phyloP scores from a whole-genome alignment of 2,113 vertebrate genomes.

The Cromileptes altivelis region DNA sequence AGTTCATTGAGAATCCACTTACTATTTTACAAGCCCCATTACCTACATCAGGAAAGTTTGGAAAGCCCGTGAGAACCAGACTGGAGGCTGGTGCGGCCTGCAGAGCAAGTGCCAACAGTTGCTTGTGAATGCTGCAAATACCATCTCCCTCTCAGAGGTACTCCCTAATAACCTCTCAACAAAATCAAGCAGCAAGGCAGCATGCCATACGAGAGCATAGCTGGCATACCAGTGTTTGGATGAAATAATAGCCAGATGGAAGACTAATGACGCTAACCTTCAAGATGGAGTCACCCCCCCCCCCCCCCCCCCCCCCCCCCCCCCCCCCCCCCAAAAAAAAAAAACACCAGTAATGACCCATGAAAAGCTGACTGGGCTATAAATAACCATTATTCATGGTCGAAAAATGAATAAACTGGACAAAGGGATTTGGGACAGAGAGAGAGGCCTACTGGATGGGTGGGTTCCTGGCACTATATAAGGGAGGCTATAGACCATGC shows the following conservation, averaged over 20 bases:
- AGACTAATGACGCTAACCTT: slow-evolving; percentile 54
- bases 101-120: slow-evolving; percentile 33
- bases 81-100: slow-evolving; percentile 1
- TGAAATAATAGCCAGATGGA: slow-evolving; percentile 61
- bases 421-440: slow-evolving; percentile 19
- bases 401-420: slow-evolving; percentile 57
- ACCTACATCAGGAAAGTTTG: slow-evolving; percentile 7
- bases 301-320: neutral
- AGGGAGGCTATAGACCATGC: slow-evolving; percentile 1
- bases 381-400: slow-evolving; percentile 61
- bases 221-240: slow-evolving; percentile 59
- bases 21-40: slow-evolving; percentile 39
- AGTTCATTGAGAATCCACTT: slow-evolving; percentile 34
- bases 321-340: neutral
- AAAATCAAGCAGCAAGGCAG: slow-evolving; percentile 39
- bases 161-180: slow-evolving; percentile 45
- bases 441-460: slow-evolving; percentile 19
- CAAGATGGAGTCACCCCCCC: slow-evolving; percentile 15
- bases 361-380: slow-evolving; percentile 55
- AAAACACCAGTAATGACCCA: slow-evolving; percentile 23
- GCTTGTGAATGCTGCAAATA: slow-evolving; percentile 51
- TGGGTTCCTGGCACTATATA: slow-evolving; percentile 17
- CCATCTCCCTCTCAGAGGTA: slow-evolving; percentile 37
- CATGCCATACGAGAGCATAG: slow-evolving; percentile 51
- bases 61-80: slow-evolving; percentile 39